Base-by-base conservation (phyloP, 1,140 invertebrate genomes). In the roundworm (Caenorhabditis elegans) region DNA sequence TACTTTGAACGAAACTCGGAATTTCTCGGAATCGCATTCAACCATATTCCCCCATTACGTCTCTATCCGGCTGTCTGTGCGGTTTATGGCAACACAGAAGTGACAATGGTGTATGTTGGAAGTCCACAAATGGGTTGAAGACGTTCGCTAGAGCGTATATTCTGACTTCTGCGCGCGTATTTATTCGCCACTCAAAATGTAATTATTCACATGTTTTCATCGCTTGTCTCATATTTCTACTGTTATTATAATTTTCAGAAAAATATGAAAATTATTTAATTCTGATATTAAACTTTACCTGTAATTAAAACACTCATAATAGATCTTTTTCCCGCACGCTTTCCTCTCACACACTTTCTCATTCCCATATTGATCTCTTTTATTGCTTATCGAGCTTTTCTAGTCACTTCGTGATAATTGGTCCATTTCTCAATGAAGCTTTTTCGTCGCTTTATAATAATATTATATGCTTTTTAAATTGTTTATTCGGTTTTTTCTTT, bases 41-140 rank as follows among this genome's bases (percentile, higher is more conserved):
- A 94, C 93, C 95, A 95, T 83, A 92, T 98, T 89, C 96, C 96
- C 84, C 94, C 95, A 89, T 96, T 95, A 90, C 95, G 93, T 91
- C 91, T 98, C 75, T 98, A 95, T 91, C 97, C 97, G 80, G 95
- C 96, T 82, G 95, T 98, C 81, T 98, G 96, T 79, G 96, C 96
- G 76, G 97, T 98, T 39, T 98, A 98, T 92, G 97, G 96, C 83
- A 98, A 98, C 90, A 98, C 96, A 36, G 97, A 98, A 93, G 96
- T 98, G n/a, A 97, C 96, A 28, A 98, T 98, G 96, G 95, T 98
- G n/a, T 98, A 98, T 91, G 91, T 97, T 85, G 97, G 96, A 82
- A 75, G 85, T 19, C 80, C 86, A n/a, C 31, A 87, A 15, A 49
- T 84, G 49, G 86, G 86, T 34, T 87, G 60, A 86, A 60, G 46